phyloP scores from a whole-genome alignment of 2,797 vertebrate genomes.

The Crenichthys baileyi region DNA sequence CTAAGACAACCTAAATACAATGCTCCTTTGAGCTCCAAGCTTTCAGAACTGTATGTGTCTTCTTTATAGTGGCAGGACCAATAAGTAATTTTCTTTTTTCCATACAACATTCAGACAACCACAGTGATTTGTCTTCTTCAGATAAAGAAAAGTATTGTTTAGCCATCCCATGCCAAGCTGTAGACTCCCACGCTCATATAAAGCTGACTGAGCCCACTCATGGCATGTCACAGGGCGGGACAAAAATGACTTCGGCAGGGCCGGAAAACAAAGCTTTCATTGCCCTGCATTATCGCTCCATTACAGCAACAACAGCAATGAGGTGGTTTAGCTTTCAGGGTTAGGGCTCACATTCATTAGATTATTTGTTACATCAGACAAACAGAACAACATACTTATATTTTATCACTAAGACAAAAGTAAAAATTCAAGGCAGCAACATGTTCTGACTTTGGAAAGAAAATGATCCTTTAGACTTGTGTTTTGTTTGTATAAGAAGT shows the following conservation, averaged over 20 bases:
- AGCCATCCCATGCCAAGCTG: slow-evolving; percentile 15
- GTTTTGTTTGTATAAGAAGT: not conserved
- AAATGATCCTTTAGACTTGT: slow-evolving; percentile 7
- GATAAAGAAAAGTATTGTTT: slow-evolving; percentile 68
- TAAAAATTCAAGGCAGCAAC: slow-evolving; percentile 27
- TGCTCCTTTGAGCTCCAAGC: not conserved
- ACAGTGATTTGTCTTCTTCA: slow-evolving; percentile 57
- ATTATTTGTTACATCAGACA: not conserved
- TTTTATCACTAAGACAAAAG: slow-evolving; percentile 24
- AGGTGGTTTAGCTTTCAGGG: slow-evolving; percentile 29
- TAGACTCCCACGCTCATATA: slow-evolving; percentile 57
- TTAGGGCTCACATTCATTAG: not conserved
- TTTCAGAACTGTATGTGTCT: not conserved
- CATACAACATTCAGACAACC: slow-evolving; percentile 43
- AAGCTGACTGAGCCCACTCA: slow-evolving; percentile 49
- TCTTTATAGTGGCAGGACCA: slow-evolving; percentile 1
- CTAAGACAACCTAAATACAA: slow-evolving; percentile 26
- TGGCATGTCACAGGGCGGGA: slow-evolving; percentile 43
- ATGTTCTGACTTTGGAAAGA: slow-evolving; percentile 25
- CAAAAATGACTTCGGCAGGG: slow-evolving; percentile 52
- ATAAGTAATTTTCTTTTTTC: slow-evolving; percentile 31
- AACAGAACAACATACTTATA: slow-evolving; percentile 11
- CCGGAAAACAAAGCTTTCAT: slow-evolving; percentile 53
- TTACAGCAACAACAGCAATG: slow-evolving; percentile 22
- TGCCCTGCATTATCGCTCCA: slow-evolving; percentile 39